Conservation (phyloP, 2,797 vertebrate genomes). For the Zalophus californianus region DNA sequence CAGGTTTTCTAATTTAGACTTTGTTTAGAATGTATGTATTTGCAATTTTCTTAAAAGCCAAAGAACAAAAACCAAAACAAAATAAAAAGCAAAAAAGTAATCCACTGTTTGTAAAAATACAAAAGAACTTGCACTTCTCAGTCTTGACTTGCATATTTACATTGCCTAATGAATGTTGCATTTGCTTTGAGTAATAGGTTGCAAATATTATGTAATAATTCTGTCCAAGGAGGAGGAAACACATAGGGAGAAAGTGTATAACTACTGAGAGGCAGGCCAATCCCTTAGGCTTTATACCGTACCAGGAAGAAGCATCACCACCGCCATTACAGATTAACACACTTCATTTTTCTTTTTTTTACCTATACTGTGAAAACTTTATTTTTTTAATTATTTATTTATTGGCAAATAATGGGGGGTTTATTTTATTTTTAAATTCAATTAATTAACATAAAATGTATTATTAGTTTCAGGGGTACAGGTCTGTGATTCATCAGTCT, state of each 20-base stretch:
- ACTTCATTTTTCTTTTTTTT: neutral
- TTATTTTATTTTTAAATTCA: too few species aligned
- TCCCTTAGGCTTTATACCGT: neutral
- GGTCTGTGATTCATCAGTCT: too few species aligned
- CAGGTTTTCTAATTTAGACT: neutral
- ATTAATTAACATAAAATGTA: too few species aligned
- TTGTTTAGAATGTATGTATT: neutral
- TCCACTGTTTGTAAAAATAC: neutral
- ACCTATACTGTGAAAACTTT: too few species aligned
- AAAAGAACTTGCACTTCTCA: neutral
- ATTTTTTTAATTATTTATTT: too few species aligned
- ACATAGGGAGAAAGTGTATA: accelerated
- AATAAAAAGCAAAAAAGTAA: too few species aligned
- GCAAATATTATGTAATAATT: neutral
- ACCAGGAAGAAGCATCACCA: neutral
- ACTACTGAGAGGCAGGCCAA: accelerated
- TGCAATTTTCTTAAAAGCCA: neutral
- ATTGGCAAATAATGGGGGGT: too few species aligned
- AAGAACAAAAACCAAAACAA: neutral
- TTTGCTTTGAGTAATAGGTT: neutral
- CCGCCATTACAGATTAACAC: neutral
- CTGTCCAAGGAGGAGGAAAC: accelerated
- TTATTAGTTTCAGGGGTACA: too few species aligned
- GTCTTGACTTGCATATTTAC: neutral
- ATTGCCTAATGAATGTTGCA: neutral